phyloP scores from a whole-genome alignment of 2,113 vertebrate genomes.

The Protobothrops mucrosquamatus region DNA sequence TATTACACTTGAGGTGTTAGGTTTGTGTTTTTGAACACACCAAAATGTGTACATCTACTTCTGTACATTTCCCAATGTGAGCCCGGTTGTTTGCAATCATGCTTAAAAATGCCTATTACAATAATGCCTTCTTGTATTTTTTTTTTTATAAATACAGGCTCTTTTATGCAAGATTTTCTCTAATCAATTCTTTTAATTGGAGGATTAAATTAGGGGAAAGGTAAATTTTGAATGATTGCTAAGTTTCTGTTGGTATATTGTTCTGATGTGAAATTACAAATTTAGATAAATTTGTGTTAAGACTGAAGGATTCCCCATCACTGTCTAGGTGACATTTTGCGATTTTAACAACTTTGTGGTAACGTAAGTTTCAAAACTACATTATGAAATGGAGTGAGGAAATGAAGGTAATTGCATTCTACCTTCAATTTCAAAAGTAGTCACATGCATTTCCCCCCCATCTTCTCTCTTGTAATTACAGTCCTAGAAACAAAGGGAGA shows the following conservation, averaged over 20 bases:
- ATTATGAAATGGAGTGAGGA: background rate
- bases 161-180: background rate
- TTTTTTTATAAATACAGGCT: background rate
- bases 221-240: background rate
- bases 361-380: background rate
- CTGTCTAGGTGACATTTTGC: background rate
- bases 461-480: background rate
- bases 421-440: background rate
- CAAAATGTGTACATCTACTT: background rate
- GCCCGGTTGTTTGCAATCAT: background rate
- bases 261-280: background rate
- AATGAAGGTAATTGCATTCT: constrained; percentile 14
- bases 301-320: background rate
- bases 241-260: background rate
- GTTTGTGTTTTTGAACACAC: background rate
- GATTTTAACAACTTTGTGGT: background rate
- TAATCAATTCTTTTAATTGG: background rate
- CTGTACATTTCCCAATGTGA: background rate
- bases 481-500: background rate
- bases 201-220: background rate
- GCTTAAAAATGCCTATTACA: background rate
- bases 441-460: background rate
- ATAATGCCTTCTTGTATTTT: background rate
- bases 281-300: background rate
- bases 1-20: background rate